Percentiles rank a stretch among this genome's conserved stretches.
These are phyloP conservation scores for Patiria miniata DNA, from an alignment of 35 echinoderm and acorn worm species.

Conservation along the genomic window DNA sequence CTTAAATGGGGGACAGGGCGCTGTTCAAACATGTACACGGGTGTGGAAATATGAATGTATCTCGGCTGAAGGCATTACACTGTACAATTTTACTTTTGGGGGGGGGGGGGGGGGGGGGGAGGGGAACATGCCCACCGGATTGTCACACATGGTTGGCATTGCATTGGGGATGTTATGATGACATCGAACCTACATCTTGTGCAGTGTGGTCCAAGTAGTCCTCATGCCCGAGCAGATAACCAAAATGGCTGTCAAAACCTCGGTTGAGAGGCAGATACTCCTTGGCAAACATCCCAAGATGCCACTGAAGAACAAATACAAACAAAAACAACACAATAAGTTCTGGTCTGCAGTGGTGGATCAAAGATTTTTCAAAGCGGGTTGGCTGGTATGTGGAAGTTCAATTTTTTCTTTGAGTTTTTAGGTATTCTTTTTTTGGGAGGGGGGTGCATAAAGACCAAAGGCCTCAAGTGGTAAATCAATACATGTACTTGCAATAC, in stretches of 20 bases:
- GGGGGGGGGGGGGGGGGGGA: too few species aligned
- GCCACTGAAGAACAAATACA: conserved; percentile 68
- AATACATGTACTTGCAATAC: too few species aligned
- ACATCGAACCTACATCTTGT: neutral
- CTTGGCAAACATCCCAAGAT: conserved; percentile 85
- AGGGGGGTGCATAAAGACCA: too few species aligned
- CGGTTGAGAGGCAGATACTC: conserved; percentile 74
- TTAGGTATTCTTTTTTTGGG: neutral
- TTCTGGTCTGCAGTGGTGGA: neutral
- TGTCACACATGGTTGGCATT: too few species aligned
- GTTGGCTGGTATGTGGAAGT: neutral
- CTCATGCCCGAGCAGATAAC: conserved; percentile 80
- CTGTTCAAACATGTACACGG: too few species aligned
- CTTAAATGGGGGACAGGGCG: too few species aligned
- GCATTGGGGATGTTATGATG: too few species aligned
- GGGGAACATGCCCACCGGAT: too few species aligned
- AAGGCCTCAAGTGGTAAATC: too few species aligned
- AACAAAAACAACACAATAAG: neutral
- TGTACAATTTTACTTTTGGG: too few species aligned
- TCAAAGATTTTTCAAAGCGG: neutral
- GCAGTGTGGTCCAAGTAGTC: conserved; percentile 81
- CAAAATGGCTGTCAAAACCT: conserved; percentile 93
- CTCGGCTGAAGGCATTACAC: too few species aligned
- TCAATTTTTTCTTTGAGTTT: neutral
- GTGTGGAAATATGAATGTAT: too few species aligned